Base-by-base conservation (phyloP, 2,113 vertebrate species). In the Bostrychus sinensis region DNA sequence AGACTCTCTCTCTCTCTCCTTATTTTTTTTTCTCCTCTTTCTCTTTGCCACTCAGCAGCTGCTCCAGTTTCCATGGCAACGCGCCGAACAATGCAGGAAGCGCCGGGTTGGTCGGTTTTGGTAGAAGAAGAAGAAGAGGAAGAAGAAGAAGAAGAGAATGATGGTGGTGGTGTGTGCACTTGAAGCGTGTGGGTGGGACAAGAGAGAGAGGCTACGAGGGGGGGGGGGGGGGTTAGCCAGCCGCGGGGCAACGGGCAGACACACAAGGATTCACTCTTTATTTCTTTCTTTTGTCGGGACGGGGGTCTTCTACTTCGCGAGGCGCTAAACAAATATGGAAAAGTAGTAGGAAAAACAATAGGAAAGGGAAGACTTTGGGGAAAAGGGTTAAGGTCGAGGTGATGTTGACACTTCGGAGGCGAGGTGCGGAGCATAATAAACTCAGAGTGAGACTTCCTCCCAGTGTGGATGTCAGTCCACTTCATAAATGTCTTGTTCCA, bases 21-120 rank as follows among this genome's bases (percentile, higher is more conserved):
- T 43, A 5, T 19, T 17, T 17, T 19, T 16, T 17, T 43, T 43
- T 46, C 22, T 23, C 22, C 80, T 80, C 79, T 80, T 70, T 25
- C 63, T 88, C 91, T 93, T 91, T 91, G 90, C 93, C 91, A 93
- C 88, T 90, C 87, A 93, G 93, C 96, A 98, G 95, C 96, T 98
- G 96, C 94, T 93, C 89, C 89, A 57, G 93, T 97, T 94, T 77
- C 94, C 91, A 93, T 92, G 88, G 93, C 90, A 91, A 98, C 93
- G 36, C 3, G 20, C 80, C 0, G 92, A 94, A 96, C 95, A 97
- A 97, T 93, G 92, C 82, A 85, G 85, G 83, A 89, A 90, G 89
- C 91, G 78, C 87, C 81, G 66, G 45, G 78, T 77, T 90, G 84
- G 73, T 58, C n/a, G n/a, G n/a, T 43, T 17, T 17, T n/a, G 41